A percentile compares a stretch with the other conserved stretches of the same genome.
These are phyloP conservation scores for Cenopis cana DNA, from an alignment of 2,888 invertebrate genomes.

Conservation along the genomic window DNA sequence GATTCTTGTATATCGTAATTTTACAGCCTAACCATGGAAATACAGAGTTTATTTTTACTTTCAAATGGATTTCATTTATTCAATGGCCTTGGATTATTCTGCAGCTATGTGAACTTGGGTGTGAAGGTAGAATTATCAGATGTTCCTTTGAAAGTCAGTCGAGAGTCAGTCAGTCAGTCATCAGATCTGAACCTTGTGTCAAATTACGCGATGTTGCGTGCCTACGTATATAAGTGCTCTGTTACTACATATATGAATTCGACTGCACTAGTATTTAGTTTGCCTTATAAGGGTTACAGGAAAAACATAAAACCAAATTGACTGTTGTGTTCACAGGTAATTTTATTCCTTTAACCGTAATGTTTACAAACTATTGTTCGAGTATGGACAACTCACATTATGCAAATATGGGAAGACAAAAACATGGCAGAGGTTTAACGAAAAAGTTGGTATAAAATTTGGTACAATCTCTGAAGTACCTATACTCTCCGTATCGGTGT, in stretches of 20 bases:
- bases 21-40: not conserved
- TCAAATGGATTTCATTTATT: too few relatives aligned
- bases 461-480: slow-evolving; percentile 26
- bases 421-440: slow-evolving; percentile 36
- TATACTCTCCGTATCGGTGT: not conserved
- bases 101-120: not conserved
- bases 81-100: not conserved
- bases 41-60: not conserved
- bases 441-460: slow-evolving; percentile 50
- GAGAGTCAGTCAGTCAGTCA: too few relatives aligned
- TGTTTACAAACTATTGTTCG: slow-evolving; percentile 72
- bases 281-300: not conserved
- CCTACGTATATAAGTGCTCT: too few relatives aligned
- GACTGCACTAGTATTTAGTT: too few relatives aligned
- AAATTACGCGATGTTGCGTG: too few relatives aligned
- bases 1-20: not conserved
- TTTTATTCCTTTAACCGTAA: slow-evolving; percentile 74
- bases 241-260: too few relatives aligned
- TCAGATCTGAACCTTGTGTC: too few relatives aligned
- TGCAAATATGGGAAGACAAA: slow-evolving; percentile 47
- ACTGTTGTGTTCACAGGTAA: slow-evolving; percentile 70
- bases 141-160: too few relatives aligned
- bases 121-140: too few relatives aligned
- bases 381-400: slow-evolving; percentile 58
- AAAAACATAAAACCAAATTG: slow-evolving; percentile 40